Conservation (phyloP, 2,888 invertebrate genomes). For the Watsonalla cultraria region DNA sequence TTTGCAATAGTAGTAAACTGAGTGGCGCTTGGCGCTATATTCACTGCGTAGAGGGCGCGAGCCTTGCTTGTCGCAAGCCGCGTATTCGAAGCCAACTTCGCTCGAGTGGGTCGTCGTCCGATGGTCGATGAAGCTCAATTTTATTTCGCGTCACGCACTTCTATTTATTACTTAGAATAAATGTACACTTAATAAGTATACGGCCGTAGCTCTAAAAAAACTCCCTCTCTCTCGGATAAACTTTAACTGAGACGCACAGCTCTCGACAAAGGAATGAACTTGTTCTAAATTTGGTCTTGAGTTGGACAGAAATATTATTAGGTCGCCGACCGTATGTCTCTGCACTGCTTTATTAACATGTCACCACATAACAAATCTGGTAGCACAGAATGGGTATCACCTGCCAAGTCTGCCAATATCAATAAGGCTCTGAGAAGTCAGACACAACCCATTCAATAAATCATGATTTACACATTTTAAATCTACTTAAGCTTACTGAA, state of each 20-base stretch:
- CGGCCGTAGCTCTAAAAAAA: slow-evolving; percentile 25
- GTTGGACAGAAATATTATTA: slow-evolving; percentile 49
- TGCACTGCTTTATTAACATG: no score
- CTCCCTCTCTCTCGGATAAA: slow-evolving; percentile 22
- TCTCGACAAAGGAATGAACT: slow-evolving; percentile 29
- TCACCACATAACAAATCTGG: no score
- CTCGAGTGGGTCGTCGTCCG: slow-evolving; percentile 48
- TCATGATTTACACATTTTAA: no score
- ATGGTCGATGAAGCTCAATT: slow-evolving; percentile 67
- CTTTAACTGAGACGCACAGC: slow-evolving; percentile 14
- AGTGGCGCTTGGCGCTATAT: slow-evolving; percentile 61
- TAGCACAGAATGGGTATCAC: no score
- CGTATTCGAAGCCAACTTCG: slow-evolving; percentile 52
- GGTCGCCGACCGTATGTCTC: slow-evolving; percentile 51
- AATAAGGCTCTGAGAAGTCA: no score
- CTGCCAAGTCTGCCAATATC: no score
- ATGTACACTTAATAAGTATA: slow-evolving; percentile 9
- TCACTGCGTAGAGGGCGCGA: slow-evolving; percentile 54
- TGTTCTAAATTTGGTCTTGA: slow-evolving; percentile 51
- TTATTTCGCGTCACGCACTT: slow-evolving; percentile 66
- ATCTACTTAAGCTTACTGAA: no score
- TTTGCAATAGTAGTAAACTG: slow-evolving; percentile 67
- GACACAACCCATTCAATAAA: no score
- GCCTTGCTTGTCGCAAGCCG: slow-evolving; percentile 33
- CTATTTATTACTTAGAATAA: slow-evolving; percentile 55